Evolutionary conservation across 2,888 invertebrate species (phyloP).

Genomic region (Zootermopsis nevadensis): DNA sequence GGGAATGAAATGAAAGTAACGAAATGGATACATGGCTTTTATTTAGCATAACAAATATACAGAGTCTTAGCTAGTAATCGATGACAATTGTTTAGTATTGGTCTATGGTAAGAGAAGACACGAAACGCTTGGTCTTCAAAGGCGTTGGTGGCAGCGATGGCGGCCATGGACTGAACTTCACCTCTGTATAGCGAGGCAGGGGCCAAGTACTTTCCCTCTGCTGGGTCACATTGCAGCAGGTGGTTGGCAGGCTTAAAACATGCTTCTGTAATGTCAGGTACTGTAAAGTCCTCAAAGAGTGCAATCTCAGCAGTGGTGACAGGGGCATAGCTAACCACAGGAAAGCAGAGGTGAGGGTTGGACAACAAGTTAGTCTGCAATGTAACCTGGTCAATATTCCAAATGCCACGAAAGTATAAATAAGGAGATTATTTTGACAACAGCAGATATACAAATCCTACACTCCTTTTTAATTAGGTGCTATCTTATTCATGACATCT

Average conservation of each 20-base stretch:
- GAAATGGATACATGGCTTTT: no score
- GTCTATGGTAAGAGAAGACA: no score
- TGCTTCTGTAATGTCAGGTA: conserved; percentile 93
- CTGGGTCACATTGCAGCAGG: conserved; percentile 95
- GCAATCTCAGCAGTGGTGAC: conserved; percentile 95
- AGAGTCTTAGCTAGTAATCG: no score
- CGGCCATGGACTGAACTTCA: conserved; percentile 95
- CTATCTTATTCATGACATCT: no score
- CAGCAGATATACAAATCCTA: no score
- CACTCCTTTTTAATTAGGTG: no score
- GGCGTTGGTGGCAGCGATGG: conserved; percentile 96
- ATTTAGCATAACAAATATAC: no score
- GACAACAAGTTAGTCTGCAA: conserved; percentile 97
- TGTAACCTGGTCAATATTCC: conserved; percentile 93
- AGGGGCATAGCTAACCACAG: conserved; percentile 90
- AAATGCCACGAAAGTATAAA: conserved; percentile 94
- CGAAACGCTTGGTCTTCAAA: conserved; percentile 94
- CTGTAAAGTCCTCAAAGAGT: conserved; percentile 91
- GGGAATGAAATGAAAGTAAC: no score
- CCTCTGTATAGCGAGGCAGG: conserved; percentile 96
- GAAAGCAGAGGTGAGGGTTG: conserved; percentile 96
- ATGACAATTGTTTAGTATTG: no score
- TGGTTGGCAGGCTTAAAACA: conserved; percentile 97
- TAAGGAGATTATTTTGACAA: no score
- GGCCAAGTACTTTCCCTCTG: conserved; percentile 95